A percentile compares a stretch with the other conserved stretches of the same genome.
These are phyloP conservation scores for Lateolabrax maculatus DNA, from an alignment of 2,797 vertebrate species.

Conservation along the genomic window DNA sequence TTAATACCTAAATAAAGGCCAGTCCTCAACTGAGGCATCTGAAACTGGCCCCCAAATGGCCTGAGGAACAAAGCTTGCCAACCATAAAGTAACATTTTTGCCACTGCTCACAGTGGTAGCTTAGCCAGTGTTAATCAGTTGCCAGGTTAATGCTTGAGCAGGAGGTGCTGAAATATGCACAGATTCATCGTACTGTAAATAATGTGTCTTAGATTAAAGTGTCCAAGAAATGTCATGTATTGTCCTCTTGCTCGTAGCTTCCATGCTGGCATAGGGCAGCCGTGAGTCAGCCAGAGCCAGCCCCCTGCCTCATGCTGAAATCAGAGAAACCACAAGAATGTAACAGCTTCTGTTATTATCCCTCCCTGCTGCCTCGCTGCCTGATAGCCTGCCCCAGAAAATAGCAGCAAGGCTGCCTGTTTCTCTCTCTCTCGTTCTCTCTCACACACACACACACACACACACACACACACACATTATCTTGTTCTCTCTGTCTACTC, in stretches of 20 bases:
- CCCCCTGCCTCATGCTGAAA: conserved; percentile 81
- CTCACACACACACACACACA: conserved; percentile 20
- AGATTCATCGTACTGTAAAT: conserved; percentile 47
- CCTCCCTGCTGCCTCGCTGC: conserved; percentile 76
- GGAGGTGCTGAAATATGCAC: conserved; percentile 34
- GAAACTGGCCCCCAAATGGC: not conserved
- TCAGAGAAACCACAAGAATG: conserved; percentile 86
- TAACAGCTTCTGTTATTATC: conserved; percentile 85
- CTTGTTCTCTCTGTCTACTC: conserved; percentile 39
- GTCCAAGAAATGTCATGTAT: conserved; percentile 64
- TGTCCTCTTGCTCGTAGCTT: conserved; percentile 60
- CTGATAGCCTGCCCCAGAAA: conserved; percentile 77
- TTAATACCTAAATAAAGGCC: not conserved
- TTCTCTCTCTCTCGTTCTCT: conserved; percentile 30
- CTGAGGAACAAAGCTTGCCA: conserved; percentile 12
- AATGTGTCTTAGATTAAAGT: conserved; percentile 61
- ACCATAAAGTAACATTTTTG: conserved; percentile 15
- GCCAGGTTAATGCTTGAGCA: conserved; percentile 34
- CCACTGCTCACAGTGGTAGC: conserved; percentile 6
- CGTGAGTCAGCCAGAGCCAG: conserved; percentile 71
- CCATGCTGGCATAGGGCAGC: conserved; percentile 55
- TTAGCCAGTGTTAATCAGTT: conserved; percentile 48
- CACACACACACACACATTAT: conserved; percentile 28
- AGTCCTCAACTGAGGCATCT: not conserved
- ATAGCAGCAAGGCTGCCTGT: conserved; percentile 62